Evolutionary conservation across 1,140 invertebrate species (phyloP).

Genomic region (Bombus confusus): DNA sequence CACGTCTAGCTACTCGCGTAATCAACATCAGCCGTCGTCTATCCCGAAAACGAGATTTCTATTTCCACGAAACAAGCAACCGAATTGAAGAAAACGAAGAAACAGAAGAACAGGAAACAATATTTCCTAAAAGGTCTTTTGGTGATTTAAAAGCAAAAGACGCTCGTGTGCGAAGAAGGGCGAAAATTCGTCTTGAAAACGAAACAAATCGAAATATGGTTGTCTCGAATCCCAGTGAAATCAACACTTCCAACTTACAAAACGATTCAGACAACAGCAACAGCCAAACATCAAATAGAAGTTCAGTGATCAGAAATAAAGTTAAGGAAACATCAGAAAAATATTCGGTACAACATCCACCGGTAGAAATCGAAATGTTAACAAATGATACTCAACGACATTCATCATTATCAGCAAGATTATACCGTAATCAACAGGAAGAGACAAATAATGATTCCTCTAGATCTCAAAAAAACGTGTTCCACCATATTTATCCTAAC

Average conservation of each 20-base stretch:
- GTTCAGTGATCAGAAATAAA: not conserved
- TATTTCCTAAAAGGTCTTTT: not conserved
- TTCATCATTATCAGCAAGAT: constrained; percentile 21
- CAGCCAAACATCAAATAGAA: not conserved
- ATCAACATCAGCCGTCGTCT: constrained; percentile 50
- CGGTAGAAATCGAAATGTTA: not conserved
- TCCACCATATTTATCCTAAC: not conserved
- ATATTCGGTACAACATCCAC: not conserved
- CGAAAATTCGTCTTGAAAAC: constrained; percentile 37
- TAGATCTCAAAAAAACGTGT: not conserved
- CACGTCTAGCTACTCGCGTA: constrained; percentile 37
- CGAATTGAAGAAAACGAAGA: constrained; percentile 71
- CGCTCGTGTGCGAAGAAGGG: constrained; percentile 58
- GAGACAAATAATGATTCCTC: not conserved
- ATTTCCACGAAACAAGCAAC: constrained; percentile 46
- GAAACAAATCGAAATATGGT: constrained; percentile 13
- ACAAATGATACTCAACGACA: not conserved
- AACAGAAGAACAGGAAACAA: not conserved
- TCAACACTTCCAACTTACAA: not conserved
- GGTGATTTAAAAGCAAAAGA: constrained; percentile 3
- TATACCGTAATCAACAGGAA: not conserved
- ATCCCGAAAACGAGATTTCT: constrained; percentile 55
- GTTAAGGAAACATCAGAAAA: not conserved
- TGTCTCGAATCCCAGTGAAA: constrained; percentile 2
- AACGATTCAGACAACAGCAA: not conserved